Evolutionary conservation across 1,140 invertebrate genomes (phyloP).

Genomic region (Drosophila nikananu): DNA sequence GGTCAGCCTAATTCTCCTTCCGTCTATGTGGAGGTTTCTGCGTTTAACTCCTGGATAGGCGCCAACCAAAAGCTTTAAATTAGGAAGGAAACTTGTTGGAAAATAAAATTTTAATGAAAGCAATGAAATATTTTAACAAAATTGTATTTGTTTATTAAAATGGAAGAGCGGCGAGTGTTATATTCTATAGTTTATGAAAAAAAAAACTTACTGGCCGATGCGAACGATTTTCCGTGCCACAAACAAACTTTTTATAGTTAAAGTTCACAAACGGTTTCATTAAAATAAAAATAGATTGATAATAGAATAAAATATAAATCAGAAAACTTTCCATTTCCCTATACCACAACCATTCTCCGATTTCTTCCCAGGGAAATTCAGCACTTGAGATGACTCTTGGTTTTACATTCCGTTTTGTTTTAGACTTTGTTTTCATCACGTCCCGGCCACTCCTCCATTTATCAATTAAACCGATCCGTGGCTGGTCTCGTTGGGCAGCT

Average conservation of each 20-base stretch:
- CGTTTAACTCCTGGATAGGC: constrained; percentile 88
- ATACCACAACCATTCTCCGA: neutral
- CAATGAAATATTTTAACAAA: neutral
- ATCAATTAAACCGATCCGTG: constrained; percentile 34
- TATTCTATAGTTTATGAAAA: neutral
- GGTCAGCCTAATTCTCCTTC: constrained; percentile 88
- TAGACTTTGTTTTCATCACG: neutral
- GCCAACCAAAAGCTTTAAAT: constrained; percentile 48
- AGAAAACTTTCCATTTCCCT: constrained; percentile 16
- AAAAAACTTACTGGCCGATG: neutral
- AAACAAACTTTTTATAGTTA: neutral
- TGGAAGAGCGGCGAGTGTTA: neutral
- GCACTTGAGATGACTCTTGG: constrained; percentile 27
- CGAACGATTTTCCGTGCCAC: too few species aligned
- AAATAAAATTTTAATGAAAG: neutral
- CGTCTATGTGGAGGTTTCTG: constrained; percentile 90
- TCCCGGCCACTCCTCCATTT: constrained; percentile 18
- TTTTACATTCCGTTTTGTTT: constrained; percentile 9
- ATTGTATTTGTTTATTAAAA: neutral
- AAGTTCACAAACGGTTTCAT: neutral
- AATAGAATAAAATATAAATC: neutral
- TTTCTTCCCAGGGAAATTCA: neutral
- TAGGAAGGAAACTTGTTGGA: neutral
- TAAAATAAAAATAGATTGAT: neutral
- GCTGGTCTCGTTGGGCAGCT: constrained; percentile 45